Conservation (phyloP, 1,140 invertebrate species). For the Scylla paramamosain region DNA sequence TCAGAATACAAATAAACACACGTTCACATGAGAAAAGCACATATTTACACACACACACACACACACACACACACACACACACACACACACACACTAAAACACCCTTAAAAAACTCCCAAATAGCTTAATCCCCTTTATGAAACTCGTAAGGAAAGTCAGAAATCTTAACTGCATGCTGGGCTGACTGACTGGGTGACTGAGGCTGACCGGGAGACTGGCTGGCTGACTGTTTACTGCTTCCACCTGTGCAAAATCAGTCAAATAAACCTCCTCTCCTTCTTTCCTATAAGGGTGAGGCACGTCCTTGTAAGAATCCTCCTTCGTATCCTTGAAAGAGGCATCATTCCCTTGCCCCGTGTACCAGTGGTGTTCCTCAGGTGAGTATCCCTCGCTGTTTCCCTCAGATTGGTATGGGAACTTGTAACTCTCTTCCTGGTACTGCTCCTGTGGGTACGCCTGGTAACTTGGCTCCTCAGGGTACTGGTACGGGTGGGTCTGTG, state of each 20-base stretch:
- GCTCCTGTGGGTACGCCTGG: background rate
- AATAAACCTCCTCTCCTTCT: background rate
- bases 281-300: background rate
- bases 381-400: background rate
- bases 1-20: background rate
- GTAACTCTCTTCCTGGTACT: background rate
- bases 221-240: background rate
- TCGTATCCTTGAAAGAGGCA: background rate
- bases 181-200: background rate
- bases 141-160: background rate
- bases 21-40: background rate
- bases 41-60: background rate
- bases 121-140: background rate
- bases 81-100: background rate
- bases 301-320: background rate
- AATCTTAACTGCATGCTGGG: background rate
- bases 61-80: too few species aligned
- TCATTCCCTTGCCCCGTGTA: background rate
- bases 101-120: background rate
- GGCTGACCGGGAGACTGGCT: too few species aligned
- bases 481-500: background rate
- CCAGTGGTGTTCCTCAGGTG: background rate
- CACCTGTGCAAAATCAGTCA: background rate
- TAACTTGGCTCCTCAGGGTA: background rate
- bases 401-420: background rate